Percentiles rank a stretch among this genome's conserved stretches.
Evolutionary conservation across 1,140 invertebrate genomes (phyloP).

Genomic region (Planococcus citri): DNA sequence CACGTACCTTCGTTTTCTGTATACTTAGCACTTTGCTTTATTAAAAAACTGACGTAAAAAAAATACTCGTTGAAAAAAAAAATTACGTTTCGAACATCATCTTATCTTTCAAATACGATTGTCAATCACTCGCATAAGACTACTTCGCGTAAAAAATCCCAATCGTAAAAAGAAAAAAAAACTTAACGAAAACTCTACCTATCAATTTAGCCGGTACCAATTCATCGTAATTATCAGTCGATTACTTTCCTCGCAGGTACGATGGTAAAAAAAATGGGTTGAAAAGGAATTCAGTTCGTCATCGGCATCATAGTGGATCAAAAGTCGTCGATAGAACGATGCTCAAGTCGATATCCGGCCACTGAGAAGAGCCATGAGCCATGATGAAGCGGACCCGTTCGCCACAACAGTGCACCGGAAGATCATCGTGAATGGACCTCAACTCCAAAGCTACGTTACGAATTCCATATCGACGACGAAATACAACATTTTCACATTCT

Average conservation of each 20-base stretch:
- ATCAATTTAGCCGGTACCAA: no score
- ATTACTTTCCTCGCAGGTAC: background rate
- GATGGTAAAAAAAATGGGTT: background rate
- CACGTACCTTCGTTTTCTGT: no score
- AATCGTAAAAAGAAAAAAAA: no score
- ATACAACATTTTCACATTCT: conserved; percentile 9
- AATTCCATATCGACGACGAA: conserved; percentile 11
- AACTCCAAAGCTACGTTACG: background rate
- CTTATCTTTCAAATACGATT: background rate
- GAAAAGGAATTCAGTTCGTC: background rate
- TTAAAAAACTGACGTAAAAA: background rate
- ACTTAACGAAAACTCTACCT: no score
- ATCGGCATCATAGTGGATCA: no score
- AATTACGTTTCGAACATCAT: no score
- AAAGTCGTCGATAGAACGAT: no score
- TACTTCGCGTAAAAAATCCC: background rate
- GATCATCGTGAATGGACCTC: background rate
- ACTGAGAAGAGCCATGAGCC: no score
- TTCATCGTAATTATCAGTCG: no score
- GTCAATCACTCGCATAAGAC: background rate
- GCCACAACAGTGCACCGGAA: background rate
- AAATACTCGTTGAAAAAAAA: no score
- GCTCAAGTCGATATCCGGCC: no score
- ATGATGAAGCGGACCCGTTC: background rate
- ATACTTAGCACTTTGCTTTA: background rate